Conservation (phyloP, 2,888 invertebrate species). For the Nesidiocoris tenuis region DNA sequence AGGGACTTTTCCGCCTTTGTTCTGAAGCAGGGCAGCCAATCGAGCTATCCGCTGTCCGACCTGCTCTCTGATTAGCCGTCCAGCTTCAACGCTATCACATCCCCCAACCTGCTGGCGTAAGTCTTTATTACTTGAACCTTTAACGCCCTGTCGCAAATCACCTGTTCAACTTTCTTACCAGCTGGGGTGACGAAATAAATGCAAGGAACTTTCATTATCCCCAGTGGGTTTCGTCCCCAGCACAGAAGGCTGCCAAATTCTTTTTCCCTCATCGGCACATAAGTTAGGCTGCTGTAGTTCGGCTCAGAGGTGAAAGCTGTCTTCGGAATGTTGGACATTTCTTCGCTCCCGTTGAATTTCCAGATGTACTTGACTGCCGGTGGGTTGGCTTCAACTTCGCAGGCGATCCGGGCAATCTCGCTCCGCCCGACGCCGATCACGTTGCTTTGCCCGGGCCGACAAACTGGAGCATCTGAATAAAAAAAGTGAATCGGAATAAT, state of each 20-base stretch:
- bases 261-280: conserved; percentile 70
- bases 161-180: conserved; percentile 55
- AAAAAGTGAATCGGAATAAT: not conserved
- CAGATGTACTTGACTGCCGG: conserved; percentile 68
- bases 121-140: too few species aligned
- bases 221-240: conserved; percentile 72
- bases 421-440: conserved; percentile 73
- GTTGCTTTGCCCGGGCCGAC: conserved; percentile 67
- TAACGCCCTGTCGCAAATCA: not conserved
- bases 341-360: conserved; percentile 75
- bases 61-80: too few species aligned
- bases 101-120: too few species aligned
- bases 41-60: too few species aligned
- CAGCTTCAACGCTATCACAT: too few species aligned
- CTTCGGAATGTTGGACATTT: conserved; percentile 67
- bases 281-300: conserved; percentile 65
- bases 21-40: too few species aligned
- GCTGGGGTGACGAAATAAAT: conserved; percentile 72
- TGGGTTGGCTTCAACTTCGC: conserved; percentile 74
- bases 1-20: too few species aligned
- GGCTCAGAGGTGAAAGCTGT: conserved; percentile 64
- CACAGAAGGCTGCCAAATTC: conserved; percentile 74
- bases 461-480: conserved; percentile 68
- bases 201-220: conserved; percentile 70
- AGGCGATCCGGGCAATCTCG: conserved; percentile 67